phyloP scores from a whole-genome alignment of 1,140 invertebrate species.

The Venustaconcha ellipsiformis region DNA sequence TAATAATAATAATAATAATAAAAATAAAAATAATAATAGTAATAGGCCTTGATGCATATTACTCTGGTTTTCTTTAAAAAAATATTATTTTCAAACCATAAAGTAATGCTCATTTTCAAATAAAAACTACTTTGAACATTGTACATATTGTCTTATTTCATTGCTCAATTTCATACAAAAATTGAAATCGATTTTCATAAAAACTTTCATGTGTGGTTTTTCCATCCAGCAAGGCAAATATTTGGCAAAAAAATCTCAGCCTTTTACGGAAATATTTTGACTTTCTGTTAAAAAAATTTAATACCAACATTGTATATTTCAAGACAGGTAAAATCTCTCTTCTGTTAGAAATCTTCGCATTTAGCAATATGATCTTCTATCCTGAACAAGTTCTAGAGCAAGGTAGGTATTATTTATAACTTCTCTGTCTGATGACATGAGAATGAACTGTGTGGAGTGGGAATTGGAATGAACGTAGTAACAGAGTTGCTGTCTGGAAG shows the following conservation, averaged over 20 bases:
- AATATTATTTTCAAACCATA: no score
- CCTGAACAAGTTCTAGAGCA: background rate
- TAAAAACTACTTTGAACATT: no score
- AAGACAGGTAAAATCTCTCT: background rate
- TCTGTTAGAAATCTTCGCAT: background rate
- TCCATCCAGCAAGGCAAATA: background rate
- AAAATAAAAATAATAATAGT: no score
- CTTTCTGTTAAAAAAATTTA: background rate
- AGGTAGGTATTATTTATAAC: background rate
- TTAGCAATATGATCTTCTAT: background rate
- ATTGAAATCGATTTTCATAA: no score
- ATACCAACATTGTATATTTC: background rate
- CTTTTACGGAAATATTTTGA: constrained; percentile 3
- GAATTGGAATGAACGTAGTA: background rate
- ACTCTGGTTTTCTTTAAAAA: no score
- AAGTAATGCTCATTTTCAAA: no score
- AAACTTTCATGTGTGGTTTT: background rate
- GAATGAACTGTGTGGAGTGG: background rate
- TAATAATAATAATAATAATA: no score
- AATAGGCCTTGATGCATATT: no score
- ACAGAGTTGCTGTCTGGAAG: no score
- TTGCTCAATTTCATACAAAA: no score
- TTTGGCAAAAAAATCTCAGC: background rate
- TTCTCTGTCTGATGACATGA: background rate
- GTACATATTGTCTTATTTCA: no score